These are phyloP conservation scores for Clarias batrachus DNA, from an alignment of 2,113 vertebrate genomes.

Conservation along the genomic window DNA sequence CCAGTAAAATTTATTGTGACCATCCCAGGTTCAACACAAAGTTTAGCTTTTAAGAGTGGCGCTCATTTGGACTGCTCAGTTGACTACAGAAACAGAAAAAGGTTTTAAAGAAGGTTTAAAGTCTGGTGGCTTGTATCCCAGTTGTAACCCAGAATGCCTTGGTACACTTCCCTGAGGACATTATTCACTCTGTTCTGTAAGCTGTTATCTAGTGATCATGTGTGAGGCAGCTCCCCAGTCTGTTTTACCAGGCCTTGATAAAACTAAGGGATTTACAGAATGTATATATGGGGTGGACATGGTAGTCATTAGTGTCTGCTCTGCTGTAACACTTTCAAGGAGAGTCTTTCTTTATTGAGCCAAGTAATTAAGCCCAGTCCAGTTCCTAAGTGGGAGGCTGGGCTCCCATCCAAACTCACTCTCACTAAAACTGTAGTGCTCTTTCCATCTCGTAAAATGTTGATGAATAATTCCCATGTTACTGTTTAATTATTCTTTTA, in stretches of 20 bases:
- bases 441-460: conserved; percentile 8
- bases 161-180: neutral
- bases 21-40: neutral
- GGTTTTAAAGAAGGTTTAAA: neutral
- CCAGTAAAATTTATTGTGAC: neutral
- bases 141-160: conserved; percentile 1
- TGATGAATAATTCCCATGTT: conserved; percentile 13
- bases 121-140: neutral
- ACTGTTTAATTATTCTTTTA: neutral
- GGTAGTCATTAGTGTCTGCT: conserved; percentile 15
- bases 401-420: neutral
- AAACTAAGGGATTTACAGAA: neutral
- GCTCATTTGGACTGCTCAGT: neutral
- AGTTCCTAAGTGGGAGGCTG: conserved; percentile 9
- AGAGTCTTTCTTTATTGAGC: conserved; percentile 20
- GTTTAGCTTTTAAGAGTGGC: neutral
- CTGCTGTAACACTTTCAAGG: conserved; percentile 7
- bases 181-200: neutral
- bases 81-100: neutral
- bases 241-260: neutral
- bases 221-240: neutral
- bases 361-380: conserved; percentile 17
- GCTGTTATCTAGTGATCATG: neutral
- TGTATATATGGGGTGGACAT: neutral
- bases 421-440: neutral